A percentile compares a stretch with the other conserved stretches of the same genome.
Evolutionary conservation across 1,140 invertebrate species (phyloP).

Genomic region (Acromyrmex heyeri): DNA sequence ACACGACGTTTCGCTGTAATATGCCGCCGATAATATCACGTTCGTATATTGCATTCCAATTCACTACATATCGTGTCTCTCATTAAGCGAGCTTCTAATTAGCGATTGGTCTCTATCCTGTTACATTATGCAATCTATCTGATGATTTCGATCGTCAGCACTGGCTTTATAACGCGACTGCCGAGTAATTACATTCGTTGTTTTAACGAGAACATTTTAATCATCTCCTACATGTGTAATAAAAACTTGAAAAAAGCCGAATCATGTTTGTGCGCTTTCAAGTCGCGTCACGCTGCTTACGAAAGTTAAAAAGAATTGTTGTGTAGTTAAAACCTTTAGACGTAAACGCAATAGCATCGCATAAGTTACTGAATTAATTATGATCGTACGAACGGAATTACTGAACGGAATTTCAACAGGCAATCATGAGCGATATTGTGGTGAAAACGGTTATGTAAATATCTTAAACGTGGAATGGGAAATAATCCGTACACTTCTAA

Average conservation of each 20-base stretch:
- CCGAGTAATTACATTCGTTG: constrained; percentile 48
- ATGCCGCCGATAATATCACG: constrained; percentile 29
- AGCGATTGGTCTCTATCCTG: constrained; percentile 53
- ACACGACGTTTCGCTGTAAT: constrained; percentile 26
- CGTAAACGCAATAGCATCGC: neutral
- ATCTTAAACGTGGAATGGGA: constrained; percentile 4
- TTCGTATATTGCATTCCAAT: constrained; percentile 30
- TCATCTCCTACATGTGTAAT: neutral
- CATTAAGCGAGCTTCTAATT: constrained; percentile 57
- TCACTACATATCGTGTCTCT: constrained; percentile 39
- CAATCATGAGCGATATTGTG: neutral
- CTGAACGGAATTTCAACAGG: constrained; percentile 14
- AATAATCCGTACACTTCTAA: constrained; percentile 17
- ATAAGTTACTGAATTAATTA: constrained; percentile 10
- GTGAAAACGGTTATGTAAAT: constrained; percentile 20
- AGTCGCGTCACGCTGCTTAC: neutral
- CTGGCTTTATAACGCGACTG: constrained; percentile 6
- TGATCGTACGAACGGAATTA: neutral
- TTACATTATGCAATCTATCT: constrained; percentile 50
- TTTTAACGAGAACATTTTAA: constrained; percentile 51
- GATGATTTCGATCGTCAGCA: constrained; percentile 42
- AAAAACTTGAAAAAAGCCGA: constrained; percentile 1
- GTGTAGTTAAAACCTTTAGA: neutral
- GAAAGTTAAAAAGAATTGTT: neutral
- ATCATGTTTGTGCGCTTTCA: constrained; percentile 11